A percentile compares a stretch with the other conserved stretches of the same genome.
Conservation (phyloP, 2,888 invertebrate species). For the Dynastes grantii region DNA sequence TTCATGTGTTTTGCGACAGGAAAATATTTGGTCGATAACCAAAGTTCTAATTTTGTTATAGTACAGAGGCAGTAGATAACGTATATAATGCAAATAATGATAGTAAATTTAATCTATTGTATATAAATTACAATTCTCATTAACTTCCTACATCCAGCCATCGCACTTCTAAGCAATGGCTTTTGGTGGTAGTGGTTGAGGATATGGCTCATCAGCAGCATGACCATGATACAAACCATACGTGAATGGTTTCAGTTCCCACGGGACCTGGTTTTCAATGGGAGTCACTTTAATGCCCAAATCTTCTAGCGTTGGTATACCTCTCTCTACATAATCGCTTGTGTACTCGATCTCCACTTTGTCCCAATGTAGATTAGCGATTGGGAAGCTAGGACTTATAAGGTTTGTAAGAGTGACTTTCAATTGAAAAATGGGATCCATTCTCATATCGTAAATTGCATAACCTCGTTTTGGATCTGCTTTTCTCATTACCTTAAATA, state of each 20-base stretch:
- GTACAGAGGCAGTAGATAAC: no score
- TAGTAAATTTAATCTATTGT: conserved; percentile 5
- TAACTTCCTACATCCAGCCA: background rate
- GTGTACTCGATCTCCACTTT: conserved; percentile 87
- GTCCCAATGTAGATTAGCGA: conserved; percentile 83
- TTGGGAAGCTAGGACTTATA: conserved; percentile 79
- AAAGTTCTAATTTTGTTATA: no score
- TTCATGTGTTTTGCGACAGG: no score
- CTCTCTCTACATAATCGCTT: conserved; percentile 78
- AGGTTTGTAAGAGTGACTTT: conserved; percentile 78
- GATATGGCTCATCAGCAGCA: conserved; percentile 82
- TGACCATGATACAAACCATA: conserved; percentile 82
- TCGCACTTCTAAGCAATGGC: conserved; percentile 57
- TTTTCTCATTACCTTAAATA: conserved; percentile 82
- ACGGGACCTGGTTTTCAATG: conserved; percentile 87
- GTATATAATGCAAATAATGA: background rate
- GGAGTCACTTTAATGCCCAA: conserved; percentile 84
- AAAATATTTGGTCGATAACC: no score
- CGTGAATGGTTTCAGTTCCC: conserved; percentile 83
- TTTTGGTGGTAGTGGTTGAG: conserved; percentile 77
- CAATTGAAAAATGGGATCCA: conserved; percentile 78
- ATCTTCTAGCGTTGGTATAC: conserved; percentile 88
- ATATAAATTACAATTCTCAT: conserved; percentile 15
- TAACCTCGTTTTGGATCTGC: conserved; percentile 79
- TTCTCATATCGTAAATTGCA: conserved; percentile 80